A percentile compares a stretch with the other conserved stretches of the same genome.
phyloP scores from a whole-genome alignment of 2,888 invertebrate genomes.

The Tetramorium bicarinatum region DNA sequence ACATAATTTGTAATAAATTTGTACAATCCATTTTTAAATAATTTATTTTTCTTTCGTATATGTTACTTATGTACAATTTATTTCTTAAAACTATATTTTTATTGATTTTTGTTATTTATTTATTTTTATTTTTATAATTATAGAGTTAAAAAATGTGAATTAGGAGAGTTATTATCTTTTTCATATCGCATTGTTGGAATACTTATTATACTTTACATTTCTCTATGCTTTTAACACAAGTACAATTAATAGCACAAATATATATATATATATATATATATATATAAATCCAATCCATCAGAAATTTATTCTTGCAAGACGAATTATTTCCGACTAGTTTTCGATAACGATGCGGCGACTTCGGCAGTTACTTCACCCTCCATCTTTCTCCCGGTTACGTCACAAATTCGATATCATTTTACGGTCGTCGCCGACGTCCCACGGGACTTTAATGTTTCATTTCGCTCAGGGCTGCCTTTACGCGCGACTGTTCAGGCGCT shows the following conservation, averaged over 20 bases:
- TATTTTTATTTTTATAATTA: neutral
- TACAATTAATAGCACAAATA: neutral
- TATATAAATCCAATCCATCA: conserved; percentile 39
- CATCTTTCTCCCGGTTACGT: conserved; percentile 30
- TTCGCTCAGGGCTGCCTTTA: conserved; percentile 36
- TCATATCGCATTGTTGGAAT: neutral
- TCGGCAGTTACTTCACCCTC: conserved; percentile 19
- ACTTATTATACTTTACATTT: neutral
- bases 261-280: neutral
- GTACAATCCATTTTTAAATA: neutral
- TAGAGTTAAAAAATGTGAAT: conserved; percentile 7
- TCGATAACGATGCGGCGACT: conserved; percentile 34
- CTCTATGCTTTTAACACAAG: neutral
- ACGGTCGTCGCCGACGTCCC: conserved; percentile 51
- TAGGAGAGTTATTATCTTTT: neutral
- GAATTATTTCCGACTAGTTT: conserved; percentile 35
- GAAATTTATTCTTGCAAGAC: conserved; percentile 37
- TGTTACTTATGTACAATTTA: neutral
- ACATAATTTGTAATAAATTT: too few species aligned
- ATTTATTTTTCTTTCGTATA: neutral
- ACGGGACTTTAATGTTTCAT: conserved; percentile 53
- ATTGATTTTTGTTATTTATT: neutral
- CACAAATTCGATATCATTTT: conserved; percentile 70
- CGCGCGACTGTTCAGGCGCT: neutral
- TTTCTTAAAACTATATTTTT: neutral